Percentiles rank a stretch among this genome's conserved stretches.
Evolutionary conservation across 2,113 vertebrate species (phyloP).

Genomic region (Lichenostomus cassidix): DNA sequence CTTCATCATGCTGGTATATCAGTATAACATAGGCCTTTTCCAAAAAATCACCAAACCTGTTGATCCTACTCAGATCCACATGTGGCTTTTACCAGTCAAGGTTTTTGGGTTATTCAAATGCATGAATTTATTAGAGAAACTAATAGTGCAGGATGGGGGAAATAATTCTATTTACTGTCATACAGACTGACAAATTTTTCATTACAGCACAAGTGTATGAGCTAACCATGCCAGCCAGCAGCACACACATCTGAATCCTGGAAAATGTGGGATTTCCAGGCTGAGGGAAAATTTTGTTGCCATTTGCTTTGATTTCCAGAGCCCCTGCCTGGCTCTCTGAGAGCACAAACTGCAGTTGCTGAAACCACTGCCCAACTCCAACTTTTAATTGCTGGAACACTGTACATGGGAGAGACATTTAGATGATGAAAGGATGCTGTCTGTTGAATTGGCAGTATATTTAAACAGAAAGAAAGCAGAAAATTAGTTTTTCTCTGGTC

Average conservation of each 20-base stretch:
- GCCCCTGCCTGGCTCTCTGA: neutral
- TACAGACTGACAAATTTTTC: neutral
- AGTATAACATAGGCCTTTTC: neutral
- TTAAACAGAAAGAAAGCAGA: slow-evolving; percentile 45
- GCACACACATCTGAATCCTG: neutral
- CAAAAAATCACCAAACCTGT: neutral
- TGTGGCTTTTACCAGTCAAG: neutral
- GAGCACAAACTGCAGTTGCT: neutral
- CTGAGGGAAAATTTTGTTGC: neutral
- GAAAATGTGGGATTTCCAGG: neutral
- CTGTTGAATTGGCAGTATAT: slow-evolving; percentile 1
- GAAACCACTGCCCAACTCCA: neutral
- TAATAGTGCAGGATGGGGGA: neutral
- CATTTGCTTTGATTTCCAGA: neutral
- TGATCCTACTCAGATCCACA: neutral
- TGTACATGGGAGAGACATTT: neutral
- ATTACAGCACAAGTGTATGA: rapidly evolving
- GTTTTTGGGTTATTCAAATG: neutral
- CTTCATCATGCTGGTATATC: neutral
- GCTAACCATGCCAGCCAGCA: neutral
- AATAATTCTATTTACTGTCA: neutral
- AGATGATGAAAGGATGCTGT: slow-evolving; percentile 7
- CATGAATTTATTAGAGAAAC: neutral
- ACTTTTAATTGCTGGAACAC: rapidly evolving
- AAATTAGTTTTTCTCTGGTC: slow-evolving; percentile 37